These are phyloP conservation scores for Nesidiocoris tenuis DNA, from an alignment of 2,888 invertebrate genomes.

Conservation along the genomic window DNA sequence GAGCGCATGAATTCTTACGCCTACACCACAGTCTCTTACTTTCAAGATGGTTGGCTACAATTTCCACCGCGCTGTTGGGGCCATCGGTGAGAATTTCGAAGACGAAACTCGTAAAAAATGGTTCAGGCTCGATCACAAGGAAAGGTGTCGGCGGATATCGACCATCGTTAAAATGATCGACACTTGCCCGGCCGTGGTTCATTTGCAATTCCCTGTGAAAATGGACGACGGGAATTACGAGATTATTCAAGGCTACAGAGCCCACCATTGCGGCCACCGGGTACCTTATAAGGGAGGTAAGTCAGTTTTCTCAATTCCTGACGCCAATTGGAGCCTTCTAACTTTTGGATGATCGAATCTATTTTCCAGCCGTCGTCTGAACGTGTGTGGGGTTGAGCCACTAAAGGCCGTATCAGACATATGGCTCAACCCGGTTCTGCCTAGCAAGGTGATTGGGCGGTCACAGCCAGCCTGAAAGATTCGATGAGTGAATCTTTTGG, in stretches of 20 bases:
- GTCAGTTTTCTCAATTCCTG: slow-evolving; percentile 8
- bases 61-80: slow-evolving; percentile 18
- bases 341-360: too few relatives aligned
- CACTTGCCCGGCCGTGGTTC: slow-evolving; percentile 66
- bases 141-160: slow-evolving; percentile 25
- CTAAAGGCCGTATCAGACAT: too few relatives aligned
- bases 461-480: too few relatives aligned
- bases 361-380: too few relatives aligned
- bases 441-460: too few relatives aligned
- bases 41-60: slow-evolving; percentile 30
- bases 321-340: too few relatives aligned
- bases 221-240: slow-evolving; percentile 70
- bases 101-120: slow-evolving; percentile 20
- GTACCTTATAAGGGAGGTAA: slow-evolving; percentile 65
- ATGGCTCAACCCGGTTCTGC: too few relatives aligned
- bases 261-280: slow-evolving; percentile 73
- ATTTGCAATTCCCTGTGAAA: slow-evolving; percentile 69
- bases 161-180: slow-evolving; percentile 59
- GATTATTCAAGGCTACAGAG: slow-evolving; percentile 69
- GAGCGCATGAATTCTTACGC: too few relatives aligned
- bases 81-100: slow-evolving; percentile 14
- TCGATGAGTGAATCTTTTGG: too few relatives aligned
- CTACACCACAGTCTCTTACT: neutral
- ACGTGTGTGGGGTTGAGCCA: too few relatives aligned
- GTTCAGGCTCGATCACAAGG: slow-evolving; percentile 19